A percentile compares a stretch with the other conserved stretches of the same genome.
Conservation (phyloP, 2,113 vertebrate genomes). For the Microcebus griseorufus region DNA sequence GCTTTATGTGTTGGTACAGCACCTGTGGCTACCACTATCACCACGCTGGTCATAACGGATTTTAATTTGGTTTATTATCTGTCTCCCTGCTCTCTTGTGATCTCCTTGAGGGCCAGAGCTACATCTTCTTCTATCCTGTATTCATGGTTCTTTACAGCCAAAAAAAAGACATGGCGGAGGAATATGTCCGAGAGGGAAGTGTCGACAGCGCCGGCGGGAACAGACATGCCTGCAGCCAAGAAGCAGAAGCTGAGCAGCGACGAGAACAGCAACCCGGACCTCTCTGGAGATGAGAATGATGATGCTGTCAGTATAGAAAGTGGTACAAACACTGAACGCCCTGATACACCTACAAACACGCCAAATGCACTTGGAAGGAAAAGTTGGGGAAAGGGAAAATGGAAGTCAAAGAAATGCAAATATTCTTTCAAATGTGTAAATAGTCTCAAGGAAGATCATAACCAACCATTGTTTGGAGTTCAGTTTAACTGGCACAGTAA, state of each 20-base stretch:
- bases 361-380: conserved; percentile 97
- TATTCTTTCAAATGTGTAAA: conserved; percentile 99
- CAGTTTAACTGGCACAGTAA: conserved; percentile 99
- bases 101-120: background rate
- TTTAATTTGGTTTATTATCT: background rate
- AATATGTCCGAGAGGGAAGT: conserved; percentile 96
- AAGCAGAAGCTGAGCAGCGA: conserved; percentile 98
- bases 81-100: background rate
- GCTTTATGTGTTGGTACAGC: background rate
- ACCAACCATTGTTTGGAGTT: conserved; percentile 97
- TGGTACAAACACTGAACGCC: conserved; percentile 94
- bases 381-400: conserved; percentile 99
- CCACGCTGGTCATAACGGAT: background rate
- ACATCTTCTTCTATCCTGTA: background rate
- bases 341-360: conserved; percentile 98
- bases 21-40: background rate
- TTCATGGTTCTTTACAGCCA: background rate
- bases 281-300: conserved; percentile 97
- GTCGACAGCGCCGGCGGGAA: conserved; percentile 89
- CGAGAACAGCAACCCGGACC: conserved; percentile 97
- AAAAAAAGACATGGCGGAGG: conserved; percentile 79
- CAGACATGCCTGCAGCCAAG: conserved; percentile 94
- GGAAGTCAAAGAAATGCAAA: conserved; percentile 99
- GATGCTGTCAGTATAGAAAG: conserved; percentile 97
- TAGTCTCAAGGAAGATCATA: conserved; percentile 97